These are phyloP conservation scores for Brachypteracias leptosomus DNA, from an alignment of 2,113 vertebrate species.

Conservation along the genomic window DNA sequence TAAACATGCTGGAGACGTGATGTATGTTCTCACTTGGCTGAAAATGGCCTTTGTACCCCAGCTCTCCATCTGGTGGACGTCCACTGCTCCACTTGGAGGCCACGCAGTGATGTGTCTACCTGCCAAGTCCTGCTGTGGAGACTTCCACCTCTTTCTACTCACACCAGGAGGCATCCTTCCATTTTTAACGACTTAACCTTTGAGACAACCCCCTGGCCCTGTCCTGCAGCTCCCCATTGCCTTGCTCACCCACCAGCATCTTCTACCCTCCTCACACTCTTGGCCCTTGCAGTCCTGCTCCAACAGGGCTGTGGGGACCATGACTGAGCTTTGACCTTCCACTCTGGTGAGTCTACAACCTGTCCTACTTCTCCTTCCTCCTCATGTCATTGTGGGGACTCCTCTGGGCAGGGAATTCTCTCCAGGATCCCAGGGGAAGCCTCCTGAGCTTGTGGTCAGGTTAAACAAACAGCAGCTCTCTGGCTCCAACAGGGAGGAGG, in stretches of 20 bases:
- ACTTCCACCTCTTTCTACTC: neutral
- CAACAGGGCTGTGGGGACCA: neutral
- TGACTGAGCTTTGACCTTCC: neutral
- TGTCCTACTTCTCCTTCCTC: neutral
- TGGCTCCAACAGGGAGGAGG: neutral
- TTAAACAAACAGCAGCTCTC: neutral
- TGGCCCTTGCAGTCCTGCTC: neutral
- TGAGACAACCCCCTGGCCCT: neutral
- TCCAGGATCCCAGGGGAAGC: neutral
- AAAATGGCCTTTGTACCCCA: neutral
- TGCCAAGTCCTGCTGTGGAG: neutral
- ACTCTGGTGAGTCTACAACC: neutral
- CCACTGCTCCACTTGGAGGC: neutral
- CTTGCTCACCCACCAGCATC: neutral
- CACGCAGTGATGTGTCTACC: rapidly evolving
- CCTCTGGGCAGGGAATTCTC: neutral
- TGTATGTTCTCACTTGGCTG: neutral
- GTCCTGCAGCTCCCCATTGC: neutral
- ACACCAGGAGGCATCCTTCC: neutral
- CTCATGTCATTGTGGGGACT: rapidly evolving
- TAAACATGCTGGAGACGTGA: neutral
- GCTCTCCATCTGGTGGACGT: neutral
- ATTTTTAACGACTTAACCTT: neutral
- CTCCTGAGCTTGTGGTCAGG: rapidly evolving
- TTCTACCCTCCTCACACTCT: neutral